Percentiles rank a stretch among this genome's conserved stretches.
phyloP scores from a whole-genome alignment of 2,888 invertebrate genomes.

The Syrista parreyssii region DNA sequence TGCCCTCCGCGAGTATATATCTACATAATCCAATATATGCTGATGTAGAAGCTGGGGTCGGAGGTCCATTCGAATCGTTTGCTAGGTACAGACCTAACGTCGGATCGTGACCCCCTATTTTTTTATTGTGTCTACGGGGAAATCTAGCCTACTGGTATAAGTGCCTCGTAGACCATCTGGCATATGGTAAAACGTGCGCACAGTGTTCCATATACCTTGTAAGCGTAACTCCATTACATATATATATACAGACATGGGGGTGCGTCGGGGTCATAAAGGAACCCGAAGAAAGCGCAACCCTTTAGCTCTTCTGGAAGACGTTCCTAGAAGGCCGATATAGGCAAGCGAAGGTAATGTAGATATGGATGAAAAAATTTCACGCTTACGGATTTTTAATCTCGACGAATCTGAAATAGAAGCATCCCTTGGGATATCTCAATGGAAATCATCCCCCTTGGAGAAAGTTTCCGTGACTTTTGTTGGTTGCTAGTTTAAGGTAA shows the following conservation, averaged over 20 bases:
- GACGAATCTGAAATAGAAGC: not conserved
- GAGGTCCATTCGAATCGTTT: constrained; percentile 51
- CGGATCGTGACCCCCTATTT: constrained; percentile 36
- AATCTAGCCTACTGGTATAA: constrained; percentile 44
- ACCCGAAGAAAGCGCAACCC: not conserved
- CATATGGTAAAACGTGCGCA: not conserved
- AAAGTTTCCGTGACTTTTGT: constrained; percentile 45
- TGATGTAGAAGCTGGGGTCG: constrained; percentile 40
- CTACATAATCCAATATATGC: constrained; percentile 60
- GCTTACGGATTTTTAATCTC: not conserved
- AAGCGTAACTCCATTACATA: not conserved
- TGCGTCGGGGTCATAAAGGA: not conserved
- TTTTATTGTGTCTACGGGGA: constrained; percentile 59
- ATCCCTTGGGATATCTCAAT: not conserved
- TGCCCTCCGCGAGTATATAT: constrained; percentile 26
- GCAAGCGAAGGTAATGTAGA: not conserved
- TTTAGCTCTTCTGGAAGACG: not conserved
- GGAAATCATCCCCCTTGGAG: not conserved
- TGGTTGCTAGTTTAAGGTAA: constrained; percentile 36
- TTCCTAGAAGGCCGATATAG: not conserved
- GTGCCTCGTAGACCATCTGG: not conserved
- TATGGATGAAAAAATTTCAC: not conserved
- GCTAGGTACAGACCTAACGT: constrained; percentile 32
- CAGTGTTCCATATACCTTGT: not conserved
- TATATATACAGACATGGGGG: not conserved